These are phyloP conservation scores for Cinclus mexicanus DNA, from an alignment of 2,113 vertebrate species.

Conservation along the genomic window DNA sequence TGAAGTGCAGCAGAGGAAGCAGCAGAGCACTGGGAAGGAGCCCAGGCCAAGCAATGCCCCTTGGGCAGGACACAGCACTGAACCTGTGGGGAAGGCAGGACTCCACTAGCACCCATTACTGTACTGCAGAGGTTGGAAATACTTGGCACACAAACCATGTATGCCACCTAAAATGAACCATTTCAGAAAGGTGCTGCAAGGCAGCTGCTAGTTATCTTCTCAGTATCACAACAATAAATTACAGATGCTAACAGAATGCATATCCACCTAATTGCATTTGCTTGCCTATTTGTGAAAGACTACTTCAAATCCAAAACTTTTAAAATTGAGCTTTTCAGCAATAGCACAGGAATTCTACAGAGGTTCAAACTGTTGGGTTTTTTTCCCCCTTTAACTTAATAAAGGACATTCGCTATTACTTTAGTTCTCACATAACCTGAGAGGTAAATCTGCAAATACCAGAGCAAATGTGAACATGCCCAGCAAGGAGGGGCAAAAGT, in stretches of 20 bases:
- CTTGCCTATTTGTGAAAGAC: background rate
- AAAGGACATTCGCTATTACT: background rate
- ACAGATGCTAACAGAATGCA: background rate
- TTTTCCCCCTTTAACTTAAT: background rate
- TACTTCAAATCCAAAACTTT: background rate
- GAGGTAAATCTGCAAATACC: background rate
- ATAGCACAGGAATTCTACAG: background rate
- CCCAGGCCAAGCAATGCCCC: background rate
- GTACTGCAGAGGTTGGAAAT: accelerated
- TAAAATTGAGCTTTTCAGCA: background rate
- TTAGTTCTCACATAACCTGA: background rate
- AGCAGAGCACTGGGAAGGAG: too few species aligned
- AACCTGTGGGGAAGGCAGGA: background rate
- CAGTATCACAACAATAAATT: background rate
- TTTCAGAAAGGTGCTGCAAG: background rate
- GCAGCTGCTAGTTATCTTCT: background rate
- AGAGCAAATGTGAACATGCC: background rate
- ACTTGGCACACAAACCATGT: background rate
- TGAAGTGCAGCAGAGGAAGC: too few species aligned
- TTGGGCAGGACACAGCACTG: background rate
- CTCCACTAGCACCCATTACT: accelerated
- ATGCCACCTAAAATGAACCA: background rate
- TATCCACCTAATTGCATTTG: background rate
- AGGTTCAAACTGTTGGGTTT: background rate
- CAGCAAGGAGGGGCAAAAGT: background rate